Evolutionary conservation across 2,113 vertebrate species (phyloP), one percentile per base, ranked within the genome.

Genomic region (Callospermophilus lateralis): DNA sequence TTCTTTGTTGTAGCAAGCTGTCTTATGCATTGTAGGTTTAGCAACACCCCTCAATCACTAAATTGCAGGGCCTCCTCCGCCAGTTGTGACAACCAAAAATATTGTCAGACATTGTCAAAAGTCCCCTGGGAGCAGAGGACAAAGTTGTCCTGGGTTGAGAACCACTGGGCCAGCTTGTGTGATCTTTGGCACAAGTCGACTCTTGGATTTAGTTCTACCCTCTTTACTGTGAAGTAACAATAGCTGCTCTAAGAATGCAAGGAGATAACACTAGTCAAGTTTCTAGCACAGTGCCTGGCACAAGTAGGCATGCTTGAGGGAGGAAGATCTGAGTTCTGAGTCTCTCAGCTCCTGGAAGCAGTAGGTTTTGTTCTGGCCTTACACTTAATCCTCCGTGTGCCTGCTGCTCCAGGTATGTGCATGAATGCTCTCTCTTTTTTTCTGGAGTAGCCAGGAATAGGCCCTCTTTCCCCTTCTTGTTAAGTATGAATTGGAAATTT

Each of bases 401-500:
- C 45, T 53, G 0, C 28, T 12, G 51, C 63, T 61, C 55, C 20
- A 4, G 12, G 37, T 0, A 0, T 15, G 0, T 51, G 48, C 39
- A 4, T 28, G n/a, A 8, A 77, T 53, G 12, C 83, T n/a, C 34
- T 24, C 28, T 42, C 37, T 34, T 10, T 11, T 8, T 42, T 55
- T 39, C 58, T 28, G 16, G 45, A 89, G 95, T 78, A 30, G 55
- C 51, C 37, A 30, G n/a, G 37, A 58, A 17, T 45, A 63, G 74
- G 48, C 11, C 24, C 58, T 34, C 37, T 67, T 94, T 90, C 79
- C 16, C 58, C 72, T 68, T 84, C 95, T 92, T 93, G 70, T 98
- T 94, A 97, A 97, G 70, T 88, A 86, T 45, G 76, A 95, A 87
- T 61, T 24, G 97, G 39, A 84, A 83, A 94, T 95, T 93, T 91